Percentiles rank a stretch among this genome's conserved stretches.
Evolutionary conservation across 2,888 invertebrate genomes (phyloP).

Genomic region (Xestobium rufovillosum): DNA sequence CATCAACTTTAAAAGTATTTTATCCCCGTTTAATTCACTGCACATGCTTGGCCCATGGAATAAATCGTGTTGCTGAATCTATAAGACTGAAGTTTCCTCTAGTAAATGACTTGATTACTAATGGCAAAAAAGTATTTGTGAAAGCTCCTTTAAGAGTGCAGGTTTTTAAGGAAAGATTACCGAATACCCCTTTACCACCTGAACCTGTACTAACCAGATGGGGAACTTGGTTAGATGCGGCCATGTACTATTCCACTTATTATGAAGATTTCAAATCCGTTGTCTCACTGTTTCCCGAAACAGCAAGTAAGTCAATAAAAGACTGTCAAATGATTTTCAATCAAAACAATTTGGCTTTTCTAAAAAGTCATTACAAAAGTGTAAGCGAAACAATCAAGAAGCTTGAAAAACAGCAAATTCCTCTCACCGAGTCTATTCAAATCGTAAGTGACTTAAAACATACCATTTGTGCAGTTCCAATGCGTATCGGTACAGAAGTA

Average conservation of each 20-base stretch:
- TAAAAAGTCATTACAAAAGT: too few relatives aligned
- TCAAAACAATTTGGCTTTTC: too few relatives aligned
- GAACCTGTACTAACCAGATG: slow-evolving; percentile 31
- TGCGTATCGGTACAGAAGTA: too few relatives aligned
- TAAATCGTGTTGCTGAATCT: slow-evolving; percentile 29
- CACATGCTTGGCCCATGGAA: slow-evolving; percentile 32
- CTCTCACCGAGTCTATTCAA: too few relatives aligned
- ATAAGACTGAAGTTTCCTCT: slow-evolving; percentile 24
- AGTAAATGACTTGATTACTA: slow-evolving; percentile 27
- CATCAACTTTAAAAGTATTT: slow-evolving; percentile 23
- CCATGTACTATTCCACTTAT: slow-evolving; percentile 26
- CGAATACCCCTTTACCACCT: slow-evolving; percentile 28
- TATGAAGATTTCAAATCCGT: slow-evolving; percentile 21
- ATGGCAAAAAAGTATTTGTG: slow-evolving; percentile 29
- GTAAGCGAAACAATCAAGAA: too few relatives aligned
- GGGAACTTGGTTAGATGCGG: slow-evolving; percentile 32
- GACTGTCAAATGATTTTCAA: too few relatives aligned
- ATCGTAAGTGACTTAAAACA: too few relatives aligned
- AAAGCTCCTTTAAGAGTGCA: slow-evolving; percentile 27
- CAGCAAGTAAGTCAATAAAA: too few relatives aligned
- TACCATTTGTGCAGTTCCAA: too few relatives aligned
- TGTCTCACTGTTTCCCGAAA: too few relatives aligned
- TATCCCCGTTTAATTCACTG: slow-evolving; percentile 28
- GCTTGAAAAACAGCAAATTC: too few relatives aligned
- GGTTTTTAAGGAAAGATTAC: slow-evolving; percentile 28